Evolutionary conservation across 2,888 invertebrate genomes (phyloP).

Genomic region (Amphimallon solstitiale): DNA sequence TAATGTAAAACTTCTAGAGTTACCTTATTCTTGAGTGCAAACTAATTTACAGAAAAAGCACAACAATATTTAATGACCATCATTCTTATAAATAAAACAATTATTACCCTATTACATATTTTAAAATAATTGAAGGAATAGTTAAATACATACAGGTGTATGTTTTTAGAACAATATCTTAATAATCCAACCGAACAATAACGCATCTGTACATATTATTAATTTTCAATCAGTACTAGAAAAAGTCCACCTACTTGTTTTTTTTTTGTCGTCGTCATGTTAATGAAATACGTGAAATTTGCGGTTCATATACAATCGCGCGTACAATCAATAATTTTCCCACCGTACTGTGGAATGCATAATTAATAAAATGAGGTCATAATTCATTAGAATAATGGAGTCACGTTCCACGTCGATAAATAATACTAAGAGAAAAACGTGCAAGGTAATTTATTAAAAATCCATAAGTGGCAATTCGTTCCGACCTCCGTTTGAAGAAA

Average conservation of each 20-base stretch:
- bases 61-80: too few species aligned
- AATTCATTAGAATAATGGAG: conserved; percentile 9
- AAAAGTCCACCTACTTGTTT: background rate
- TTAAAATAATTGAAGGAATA: too few species aligned
- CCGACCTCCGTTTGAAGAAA: conserved; percentile 11
- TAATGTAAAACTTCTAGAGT: too few species aligned
- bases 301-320: background rate
- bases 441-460: background rate
- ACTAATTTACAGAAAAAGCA: too few species aligned
- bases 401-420: conserved; percentile 2
- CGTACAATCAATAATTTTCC: background rate
- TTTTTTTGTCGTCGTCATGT: too few species aligned
- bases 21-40: too few species aligned
- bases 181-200: too few species aligned
- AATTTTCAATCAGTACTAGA: background rate
- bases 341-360: background rate
- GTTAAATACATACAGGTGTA: too few species aligned
- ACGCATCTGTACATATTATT: too few species aligned
- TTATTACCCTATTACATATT: too few species aligned
- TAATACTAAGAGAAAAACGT: background rate
- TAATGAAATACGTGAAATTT: background rate
- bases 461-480: conserved; percentile 3
- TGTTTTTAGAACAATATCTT: too few species aligned
- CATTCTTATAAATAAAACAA: too few species aligned
- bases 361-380: conserved; percentile 10